Base-by-base conservation (phyloP, 2,888 invertebrate species). In the Stenotaenia linearis region DNA sequence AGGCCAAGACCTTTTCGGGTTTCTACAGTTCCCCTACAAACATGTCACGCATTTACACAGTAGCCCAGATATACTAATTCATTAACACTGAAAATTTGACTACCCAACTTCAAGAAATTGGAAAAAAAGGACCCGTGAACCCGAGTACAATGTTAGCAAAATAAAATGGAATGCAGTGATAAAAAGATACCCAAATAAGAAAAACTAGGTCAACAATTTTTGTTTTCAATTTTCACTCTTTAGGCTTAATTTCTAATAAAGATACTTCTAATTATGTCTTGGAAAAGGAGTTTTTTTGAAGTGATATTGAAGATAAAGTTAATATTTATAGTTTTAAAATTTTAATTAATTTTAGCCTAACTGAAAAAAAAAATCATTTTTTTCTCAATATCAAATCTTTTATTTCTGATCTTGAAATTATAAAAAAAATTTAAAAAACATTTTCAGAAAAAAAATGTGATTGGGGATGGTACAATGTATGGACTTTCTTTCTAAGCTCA, bases 401-500 rank as follows among this genome's bases (percentile, higher is more conserved):
- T n/a, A n/a, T n/a, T 9, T 32, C 9, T 32, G 32, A 6, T 32
- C 32, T 32, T 6, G 9, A 32, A 32, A 32, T 32, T 32, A 9
- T 32, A 32, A 32, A 32, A 32, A 32, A 32, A 32, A 32, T 6
- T 32, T 32, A 32, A 32, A 32, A 32, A 32, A 32, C 32, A 32
- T 32, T 32, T 32, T 9, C 5, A 40, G 12, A 15, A 15, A 40
- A 12, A 40, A 40, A 40, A 12, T 9, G 15, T 7, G 40, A 7
- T 40, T 40, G 50, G 2, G 15, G 50, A 50, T 21, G 50, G 40
- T 40, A 40, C 40, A 50, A 50, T 50, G 18, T 50, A n/a, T 69
- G 69, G 69, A 69, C 69, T 69, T 69, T 69, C 69, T 69, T 69
- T 69, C 12, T n/a, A 28, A n/a, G 69, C 69, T 69, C 69, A 69